Base-by-base conservation (phyloP, 2,888 invertebrate species). In the Gastracanthus pulcherrimus region DNA sequence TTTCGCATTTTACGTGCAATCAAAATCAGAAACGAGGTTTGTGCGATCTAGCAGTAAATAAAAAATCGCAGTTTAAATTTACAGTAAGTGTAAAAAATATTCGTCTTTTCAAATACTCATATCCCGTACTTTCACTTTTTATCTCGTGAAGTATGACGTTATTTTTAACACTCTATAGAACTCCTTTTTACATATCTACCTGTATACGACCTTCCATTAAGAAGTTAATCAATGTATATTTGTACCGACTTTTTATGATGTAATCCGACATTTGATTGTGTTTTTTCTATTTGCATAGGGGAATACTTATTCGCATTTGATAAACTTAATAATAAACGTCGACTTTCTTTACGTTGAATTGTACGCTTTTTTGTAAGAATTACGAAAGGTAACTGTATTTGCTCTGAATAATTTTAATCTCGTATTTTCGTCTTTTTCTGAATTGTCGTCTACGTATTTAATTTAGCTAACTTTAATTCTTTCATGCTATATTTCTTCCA, bases 101-200 rank as follows among this genome's bases (percentile, higher is more conserved):
- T 31, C 13, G 38, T 3, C 16, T 45, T n/a, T 45, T 45, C n/a
- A 58, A 67, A 60, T 19, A 19, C 55, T 34, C 41, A 29, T 55
- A n/a, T n/a, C n/a, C n/a, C 69, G 16, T 69, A 69, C 58, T 58
- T 45, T 70, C 45, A 60, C 34, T 45, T 62, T n/a, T 48, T 34
- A 23, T 19, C 29, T 78, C 70, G 26, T 70, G 38, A 70, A 70
- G 29, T 64, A 58, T 16, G 60, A 34, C 23, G 13, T 31, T 38
- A 29, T 36, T 45, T 62, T 45, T 36, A n/a, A n/a, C n/a, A n/a
- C n/a, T n/a, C n/a, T n/a, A n/a, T n/a, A n/a, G n/a, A n/a, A n/a
- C n/a, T 71, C 29, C 9, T n/a, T 6, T 45, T 45, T n/a, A n/a
- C 45, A 16, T 71, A 45, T 67, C 6, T 36, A n/a, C 23, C n/a